Evolutionary conservation across 2,113 vertebrate species (phyloP), one percentile per base, ranked within the genome.

Genomic region (Tylochromis polylepis): DNA sequence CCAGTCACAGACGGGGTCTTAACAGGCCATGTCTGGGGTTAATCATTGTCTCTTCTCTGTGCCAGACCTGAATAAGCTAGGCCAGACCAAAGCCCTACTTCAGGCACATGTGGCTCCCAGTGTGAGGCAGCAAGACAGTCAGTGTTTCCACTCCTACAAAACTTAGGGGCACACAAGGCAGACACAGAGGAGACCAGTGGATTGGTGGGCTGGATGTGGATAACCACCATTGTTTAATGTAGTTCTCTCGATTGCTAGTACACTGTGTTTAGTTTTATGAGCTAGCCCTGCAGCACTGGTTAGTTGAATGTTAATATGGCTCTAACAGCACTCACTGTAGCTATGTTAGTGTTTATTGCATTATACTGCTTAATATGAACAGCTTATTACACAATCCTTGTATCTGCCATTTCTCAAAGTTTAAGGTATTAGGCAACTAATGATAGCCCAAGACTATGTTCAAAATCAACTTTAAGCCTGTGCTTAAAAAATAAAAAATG

Each of bases 81-180:
- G 27, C 89, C 81, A 78, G 81, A 77, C 67, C 83, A 51, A 31
- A 67, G 29, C 43, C 65, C 22, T 29, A 79, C 72, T 82, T 80
- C 55, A 60, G 51, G 72, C 85, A 81, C 57, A 81, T 78, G 75
- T 89, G 82, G 82, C 81, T 86, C 56, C 20, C 18, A 70, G 51
- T 88, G 70, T 34, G 77, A 86, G 81, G 82, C 84, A 62, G 58
- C 36, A 18, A 85, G 51, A 82, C 81, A 85, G 82, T 88, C 87
- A 93, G 57, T 91, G 87, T 93, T 93, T 94, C 88, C 88, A 92
- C 86, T 92, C 79, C 78, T 60, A 87, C 90, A 75, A 57, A 86
- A 85, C 58, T 29, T 83, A 72, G 24, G 90, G 89, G 70, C 85
- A 79, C 70, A 53, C 43, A 59, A 38, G 81, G 86, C 84, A 89